Base-by-base conservation (phyloP, 35 echinoderm and acorn worm species). In the Chiridota heheva region DNA sequence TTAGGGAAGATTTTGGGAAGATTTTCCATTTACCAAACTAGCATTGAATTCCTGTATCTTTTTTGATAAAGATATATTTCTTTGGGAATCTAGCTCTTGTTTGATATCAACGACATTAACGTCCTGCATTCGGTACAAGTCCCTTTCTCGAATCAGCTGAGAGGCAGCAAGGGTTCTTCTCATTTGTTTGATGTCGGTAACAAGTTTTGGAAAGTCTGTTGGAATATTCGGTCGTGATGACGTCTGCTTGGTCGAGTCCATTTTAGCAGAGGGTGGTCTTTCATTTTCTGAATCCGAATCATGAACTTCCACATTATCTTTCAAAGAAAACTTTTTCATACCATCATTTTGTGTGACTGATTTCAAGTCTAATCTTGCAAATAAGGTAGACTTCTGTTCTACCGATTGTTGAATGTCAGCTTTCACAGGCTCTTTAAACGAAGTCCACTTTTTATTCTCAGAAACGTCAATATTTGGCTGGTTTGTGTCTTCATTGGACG, bases 231-330 rank as follows among this genome's bases (percentile, higher is more conserved):
- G 26, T 4, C 40, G 31, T 44, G 37, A 27, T 4, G n/a, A 7
- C 69, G 44, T 72, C 69, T 24, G 44, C 69, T 72, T 72, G 69
- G 16, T 45, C 16, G 36, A 22, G 44, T 42, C 42, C 41, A 60
- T 82, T 74, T 53, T 30, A 35, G 49, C 67, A 40, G 79, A 42
- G 72, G 55, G 17, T 25, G 43, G 64, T 58, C 61, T 82, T 40
- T 75, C 69, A 24, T 82, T 69, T 24, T 73, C 86, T 7, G 78
- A 82, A 67, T 89, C 86, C 3, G 79, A 81, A 22, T 89, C 86
- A 20, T 72, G 24, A 40, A 71, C 81, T 20, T 83, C 53, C 10
- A 89, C 78, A 36, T 68, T 74, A 44, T 82, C 72, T 18, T 74
- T 82, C 2, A 81, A 60, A 37, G 58, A 4, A 8, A 84, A 71